A percentile compares a stretch with the other conserved stretches of the same genome.
Conservation (phyloP, 92 coral and sea anemone species). For the Galaxea fascicularis region DNA sequence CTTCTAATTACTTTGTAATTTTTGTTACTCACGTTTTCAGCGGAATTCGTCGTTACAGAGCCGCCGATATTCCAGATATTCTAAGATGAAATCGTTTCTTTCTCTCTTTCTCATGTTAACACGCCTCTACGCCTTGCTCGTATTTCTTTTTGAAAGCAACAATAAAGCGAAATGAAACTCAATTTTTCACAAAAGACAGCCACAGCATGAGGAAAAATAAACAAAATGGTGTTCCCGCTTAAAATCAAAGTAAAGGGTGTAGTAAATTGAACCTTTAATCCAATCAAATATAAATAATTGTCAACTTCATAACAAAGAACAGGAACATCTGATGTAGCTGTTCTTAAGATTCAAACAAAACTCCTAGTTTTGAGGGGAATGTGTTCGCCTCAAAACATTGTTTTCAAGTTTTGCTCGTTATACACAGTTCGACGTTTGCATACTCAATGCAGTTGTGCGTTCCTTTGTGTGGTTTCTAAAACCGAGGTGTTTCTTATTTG, state of each 20-base stretch:
- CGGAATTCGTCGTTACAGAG: not conserved
- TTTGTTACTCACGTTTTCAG: not conserved
- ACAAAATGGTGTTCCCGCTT: constrained; percentile 24
- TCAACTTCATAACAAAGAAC: constrained; percentile 1
- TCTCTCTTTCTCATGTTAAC: constrained; percentile 13
- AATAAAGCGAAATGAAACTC: constrained; percentile 36
- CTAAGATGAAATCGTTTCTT: not conserved
- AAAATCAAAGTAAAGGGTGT: not conserved
- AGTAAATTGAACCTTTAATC: constrained; percentile 37
- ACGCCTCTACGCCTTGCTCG: constrained; percentile 25
- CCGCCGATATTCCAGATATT: not conserved
- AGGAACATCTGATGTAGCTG: not conserved
- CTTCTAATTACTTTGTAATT: not conserved
- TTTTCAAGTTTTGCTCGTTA: not conserved
- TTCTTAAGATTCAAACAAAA: not conserved
- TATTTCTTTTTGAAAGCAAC: constrained; percentile 6
- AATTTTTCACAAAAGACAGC: constrained; percentile 32
- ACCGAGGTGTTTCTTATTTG: constrained; percentile 8
- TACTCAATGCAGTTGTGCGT: not conserved
- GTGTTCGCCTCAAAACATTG: not conserved
- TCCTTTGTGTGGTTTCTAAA: constrained; percentile 20
- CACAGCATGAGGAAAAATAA: constrained; percentile 29
- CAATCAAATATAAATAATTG: constrained; percentile 8
- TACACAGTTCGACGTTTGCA: not conserved
- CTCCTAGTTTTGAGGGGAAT: not conserved